Percentiles rank a stretch among this genome's conserved stretches.
Conservation (phyloP, 2,797 vertebrate species). For the Schizopygopsis malacanthus region DNA sequence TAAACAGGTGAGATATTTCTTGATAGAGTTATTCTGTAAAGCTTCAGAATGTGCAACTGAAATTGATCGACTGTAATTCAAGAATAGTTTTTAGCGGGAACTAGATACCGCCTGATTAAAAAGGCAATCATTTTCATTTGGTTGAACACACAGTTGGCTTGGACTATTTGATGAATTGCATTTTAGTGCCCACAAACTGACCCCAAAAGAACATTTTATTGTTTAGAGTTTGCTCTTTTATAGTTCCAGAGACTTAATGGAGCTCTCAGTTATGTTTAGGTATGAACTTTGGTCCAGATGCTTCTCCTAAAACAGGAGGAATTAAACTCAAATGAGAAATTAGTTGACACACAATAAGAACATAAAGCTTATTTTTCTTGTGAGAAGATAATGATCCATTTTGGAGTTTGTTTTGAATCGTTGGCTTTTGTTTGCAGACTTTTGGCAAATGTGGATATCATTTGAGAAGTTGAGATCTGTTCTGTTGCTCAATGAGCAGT, state of each 20-base stretch:
- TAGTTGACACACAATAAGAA: neutral
- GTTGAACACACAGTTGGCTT: neutral
- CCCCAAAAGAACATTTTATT: neutral
- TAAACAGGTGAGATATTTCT: constrained; percentile 24
- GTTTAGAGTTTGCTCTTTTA: neutral
- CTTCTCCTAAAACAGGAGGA: neutral
- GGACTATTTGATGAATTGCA: neutral
- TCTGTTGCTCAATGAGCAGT: neutral
- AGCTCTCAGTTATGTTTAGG: neutral
- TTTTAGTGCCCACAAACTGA: neutral
- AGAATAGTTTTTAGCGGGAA: constrained; percentile 23
- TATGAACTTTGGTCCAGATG: constrained; percentile 6
- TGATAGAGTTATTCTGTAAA: constrained; percentile 13
- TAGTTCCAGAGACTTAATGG: neutral
- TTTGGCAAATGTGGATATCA: neutral
- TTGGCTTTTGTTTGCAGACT: neutral
- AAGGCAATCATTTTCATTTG: constrained; percentile 6
- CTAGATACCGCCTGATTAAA: neutral
- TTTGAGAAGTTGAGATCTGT: neutral
- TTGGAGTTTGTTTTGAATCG: neutral
- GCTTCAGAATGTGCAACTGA: constrained; percentile 4
- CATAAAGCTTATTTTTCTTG: neutral
- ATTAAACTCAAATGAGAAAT: neutral
- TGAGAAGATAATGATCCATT: neutral
- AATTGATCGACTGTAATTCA: neutral